These are phyloP conservation scores for Xenopus petersii DNA, from an alignment of 2,797 vertebrate species.

Conservation along the genomic window DNA sequence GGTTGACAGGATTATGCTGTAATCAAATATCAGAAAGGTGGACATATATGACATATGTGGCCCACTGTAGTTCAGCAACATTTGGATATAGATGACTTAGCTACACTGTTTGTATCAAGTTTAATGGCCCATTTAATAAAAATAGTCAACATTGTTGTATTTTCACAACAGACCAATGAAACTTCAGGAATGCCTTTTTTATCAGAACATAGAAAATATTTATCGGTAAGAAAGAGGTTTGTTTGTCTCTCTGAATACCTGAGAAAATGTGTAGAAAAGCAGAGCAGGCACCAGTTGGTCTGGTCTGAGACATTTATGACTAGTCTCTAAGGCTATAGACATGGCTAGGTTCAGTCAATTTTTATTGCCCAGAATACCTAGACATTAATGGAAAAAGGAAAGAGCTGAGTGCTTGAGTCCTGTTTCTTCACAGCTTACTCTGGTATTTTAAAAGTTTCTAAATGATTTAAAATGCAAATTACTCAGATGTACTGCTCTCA, in stretches of 20 bases:
- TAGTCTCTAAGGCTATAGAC: slow-evolving; percentile 14
- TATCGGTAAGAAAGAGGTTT: not conserved
- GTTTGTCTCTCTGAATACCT: not conserved
- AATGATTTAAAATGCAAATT: slow-evolving; percentile 7
- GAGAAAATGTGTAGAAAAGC: not conserved
- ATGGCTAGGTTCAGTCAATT: slow-evolving; percentile 15
- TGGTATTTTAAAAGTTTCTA: not conserved
- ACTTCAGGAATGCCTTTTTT: no score
- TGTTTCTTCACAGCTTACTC: not conserved
- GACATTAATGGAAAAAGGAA: slow-evolving; percentile 6
- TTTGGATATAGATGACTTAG: no score
- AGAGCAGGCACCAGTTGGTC: slow-evolving; percentile 15
- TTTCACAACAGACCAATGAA: no score
- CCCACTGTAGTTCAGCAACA: no score
- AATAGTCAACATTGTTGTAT: no score
- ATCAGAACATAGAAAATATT: no score
- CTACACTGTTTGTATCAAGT: no score
- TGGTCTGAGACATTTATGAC: slow-evolving; percentile 11
- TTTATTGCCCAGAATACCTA: slow-evolving; percentile 4
- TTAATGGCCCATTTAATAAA: no score
- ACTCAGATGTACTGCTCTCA: not conserved
- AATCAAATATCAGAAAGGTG: no score
- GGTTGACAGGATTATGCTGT: no score
- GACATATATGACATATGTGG: no score
- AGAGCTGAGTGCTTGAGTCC: slow-evolving; percentile 17